Conservation (phyloP, 2,888 invertebrate genomes). For the Cantharis rufa region DNA sequence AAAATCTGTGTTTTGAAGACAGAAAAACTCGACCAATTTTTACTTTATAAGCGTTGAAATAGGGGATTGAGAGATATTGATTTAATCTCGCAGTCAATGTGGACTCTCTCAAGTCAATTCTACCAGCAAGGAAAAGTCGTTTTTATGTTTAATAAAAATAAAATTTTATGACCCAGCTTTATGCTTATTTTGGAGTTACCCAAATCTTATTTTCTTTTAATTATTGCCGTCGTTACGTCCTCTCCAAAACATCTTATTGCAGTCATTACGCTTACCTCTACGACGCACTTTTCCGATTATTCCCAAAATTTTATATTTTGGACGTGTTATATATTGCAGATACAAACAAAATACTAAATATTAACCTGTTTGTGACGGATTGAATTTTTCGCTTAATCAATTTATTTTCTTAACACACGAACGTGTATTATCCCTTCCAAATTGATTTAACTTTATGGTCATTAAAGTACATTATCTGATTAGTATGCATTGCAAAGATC, state of each 20-base stretch:
- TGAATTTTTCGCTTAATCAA: background rate
- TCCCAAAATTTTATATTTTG: background rate
- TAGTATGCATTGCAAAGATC: conserved; percentile 20
- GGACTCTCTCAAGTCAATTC: background rate
- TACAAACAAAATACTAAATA: background rate
- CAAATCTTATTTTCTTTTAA: background rate
- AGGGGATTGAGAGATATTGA: background rate
- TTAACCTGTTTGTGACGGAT: background rate
- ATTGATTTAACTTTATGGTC: background rate
- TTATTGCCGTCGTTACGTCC: background rate
- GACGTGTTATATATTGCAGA: background rate
- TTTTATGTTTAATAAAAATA: background rate
- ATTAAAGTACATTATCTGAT: conserved; percentile 7
- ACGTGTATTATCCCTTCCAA: background rate
- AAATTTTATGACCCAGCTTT: background rate
- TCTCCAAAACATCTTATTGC: background rate
- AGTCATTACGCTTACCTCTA: background rate
- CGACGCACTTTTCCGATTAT: background rate
- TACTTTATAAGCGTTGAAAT: background rate
- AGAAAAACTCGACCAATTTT: background rate
- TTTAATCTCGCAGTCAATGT: background rate
- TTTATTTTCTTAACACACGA: background rate
- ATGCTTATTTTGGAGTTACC: background rate
- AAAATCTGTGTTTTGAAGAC: background rate
- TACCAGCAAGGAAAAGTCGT: background rate